Evolutionary conservation across 2,888 invertebrate genomes (phyloP).

Genomic region (Troides oblongomaculatus): DNA sequence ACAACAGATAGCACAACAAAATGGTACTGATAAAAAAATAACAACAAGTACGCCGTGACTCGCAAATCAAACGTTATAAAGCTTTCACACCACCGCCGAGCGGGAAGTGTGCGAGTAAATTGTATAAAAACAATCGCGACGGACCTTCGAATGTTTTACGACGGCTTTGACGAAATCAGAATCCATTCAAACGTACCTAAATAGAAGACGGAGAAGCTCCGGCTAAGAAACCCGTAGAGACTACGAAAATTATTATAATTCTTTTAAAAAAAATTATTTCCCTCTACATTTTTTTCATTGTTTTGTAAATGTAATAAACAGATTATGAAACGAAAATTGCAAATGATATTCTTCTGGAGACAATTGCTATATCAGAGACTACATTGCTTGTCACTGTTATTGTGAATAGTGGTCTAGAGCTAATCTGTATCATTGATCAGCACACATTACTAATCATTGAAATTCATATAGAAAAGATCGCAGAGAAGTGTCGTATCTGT

Average conservation of each 20-base stretch:
- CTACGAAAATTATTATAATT: neutral
- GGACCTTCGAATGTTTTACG: conserved; percentile 69
- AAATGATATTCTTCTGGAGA: too few species aligned
- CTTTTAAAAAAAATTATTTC: neutral
- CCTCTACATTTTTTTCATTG: too few species aligned
- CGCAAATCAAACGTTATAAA: conserved; percentile 73
- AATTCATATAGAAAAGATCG: too few species aligned
- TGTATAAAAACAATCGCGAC: conserved; percentile 76
- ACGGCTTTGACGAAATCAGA: conserved; percentile 75
- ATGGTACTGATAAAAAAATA: conserved; percentile 55
- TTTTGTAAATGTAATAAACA: too few species aligned
- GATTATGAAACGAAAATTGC: too few species aligned
- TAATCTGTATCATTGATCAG: too few species aligned
- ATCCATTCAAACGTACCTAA: conserved; percentile 73
- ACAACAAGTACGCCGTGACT: conserved; percentile 68
- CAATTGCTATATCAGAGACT: too few species aligned
- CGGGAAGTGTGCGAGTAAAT: conserved; percentile 63
- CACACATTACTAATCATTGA: too few species aligned
- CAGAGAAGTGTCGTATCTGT: too few species aligned
- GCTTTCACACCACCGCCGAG: conserved; percentile 50
- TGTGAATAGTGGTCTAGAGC: too few species aligned
- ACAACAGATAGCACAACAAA: conserved; percentile 63
- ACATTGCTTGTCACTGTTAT: too few species aligned
- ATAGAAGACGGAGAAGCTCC: conserved; percentile 64
- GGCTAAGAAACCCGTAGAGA: conserved; percentile 46